These are phyloP conservation scores for Ophioninae sp. DNA, from an alignment of 2,888 invertebrate species.

Conservation along the genomic window DNA sequence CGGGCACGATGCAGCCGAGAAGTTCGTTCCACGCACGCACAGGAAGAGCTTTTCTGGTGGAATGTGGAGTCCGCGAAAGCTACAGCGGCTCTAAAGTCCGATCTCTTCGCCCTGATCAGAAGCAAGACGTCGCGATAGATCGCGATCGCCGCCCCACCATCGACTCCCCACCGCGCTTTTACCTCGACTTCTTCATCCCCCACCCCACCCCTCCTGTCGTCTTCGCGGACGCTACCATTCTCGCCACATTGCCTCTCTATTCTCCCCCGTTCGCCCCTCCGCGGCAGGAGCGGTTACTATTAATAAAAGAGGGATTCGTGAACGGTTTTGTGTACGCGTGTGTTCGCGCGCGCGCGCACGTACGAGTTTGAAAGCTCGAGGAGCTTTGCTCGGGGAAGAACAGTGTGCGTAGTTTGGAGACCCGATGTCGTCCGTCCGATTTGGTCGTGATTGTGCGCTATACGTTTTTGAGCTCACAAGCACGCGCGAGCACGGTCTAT, in stretches of 20 bases:
- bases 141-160: slow-evolving; percentile 57
- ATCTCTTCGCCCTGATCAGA: slow-evolving; percentile 73
- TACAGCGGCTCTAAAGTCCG: slow-evolving; percentile 85
- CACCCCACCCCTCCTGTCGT: slow-evolving; percentile 22
- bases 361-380: slow-evolving; percentile 27
- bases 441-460: not conserved
- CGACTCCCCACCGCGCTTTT: slow-evolving; percentile 25
- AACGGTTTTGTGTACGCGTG: not conserved
- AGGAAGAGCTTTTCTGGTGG: slow-evolving; percentile 82
- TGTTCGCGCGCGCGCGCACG: slow-evolving; percentile 23
- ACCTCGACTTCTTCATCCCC: slow-evolving; percentile 58
- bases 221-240: slow-evolving; percentile 25
- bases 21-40: slow-evolving; percentile 70
- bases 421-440: not conserved
- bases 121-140: slow-evolving; percentile 70
- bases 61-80: slow-evolving; percentile 88
- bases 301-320: slow-evolving; percentile 52
- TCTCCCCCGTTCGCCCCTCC: slow-evolving; percentile 12
- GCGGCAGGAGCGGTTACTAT: slow-evolving; percentile 36
- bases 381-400: not conserved
- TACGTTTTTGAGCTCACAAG: slow-evolving; percentile 9
- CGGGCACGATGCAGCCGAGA: slow-evolving; percentile 70
- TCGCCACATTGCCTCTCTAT: slow-evolving; percentile 32
- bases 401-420: not conserved
- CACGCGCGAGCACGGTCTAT: slow-evolving; percentile 54